A percentile compares a stretch with the other conserved stretches of the same genome.
These are phyloP conservation scores for Tokudaia muenninki DNA, from an alignment of 2,797 vertebrate genomes.

Conservation along the genomic window DNA sequence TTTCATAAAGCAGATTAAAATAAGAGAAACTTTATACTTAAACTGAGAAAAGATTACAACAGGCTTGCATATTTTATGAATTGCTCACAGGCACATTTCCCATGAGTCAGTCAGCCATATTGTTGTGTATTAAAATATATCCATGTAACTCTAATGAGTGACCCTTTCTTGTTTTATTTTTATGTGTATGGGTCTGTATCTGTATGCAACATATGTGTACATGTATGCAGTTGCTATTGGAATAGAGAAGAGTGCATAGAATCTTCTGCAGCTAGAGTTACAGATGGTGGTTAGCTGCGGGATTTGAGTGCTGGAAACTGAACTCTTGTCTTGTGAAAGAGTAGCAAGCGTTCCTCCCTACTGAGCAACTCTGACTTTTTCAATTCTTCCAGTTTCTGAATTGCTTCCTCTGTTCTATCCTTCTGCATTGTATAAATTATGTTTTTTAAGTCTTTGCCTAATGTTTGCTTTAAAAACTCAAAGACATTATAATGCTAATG, in stretches of 20 bases:
- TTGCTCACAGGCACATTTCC: background rate
- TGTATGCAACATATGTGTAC: too few relatives aligned
- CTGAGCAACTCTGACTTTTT: background rate
- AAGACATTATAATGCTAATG: slow-evolving; percentile 65
- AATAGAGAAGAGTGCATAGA: background rate
- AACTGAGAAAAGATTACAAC: slow-evolving; percentile 29
- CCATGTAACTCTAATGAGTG: background rate
- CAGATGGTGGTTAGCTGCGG: too few relatives aligned
- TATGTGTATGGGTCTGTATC: background rate
- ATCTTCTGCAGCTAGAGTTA: background rate
- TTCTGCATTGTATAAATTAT: background rate
- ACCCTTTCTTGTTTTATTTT: background rate
- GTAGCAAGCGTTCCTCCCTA: background rate
- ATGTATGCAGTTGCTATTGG: background rate
- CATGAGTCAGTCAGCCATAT: background rate
- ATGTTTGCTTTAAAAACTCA: slow-evolving; percentile 10
- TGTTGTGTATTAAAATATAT: background rate
- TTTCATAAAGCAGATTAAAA: slow-evolving; percentile 36
- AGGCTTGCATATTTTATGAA: slow-evolving; percentile 9
- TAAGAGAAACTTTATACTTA: slow-evolving; percentile 66
- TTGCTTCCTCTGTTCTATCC: background rate
- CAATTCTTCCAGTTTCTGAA: slow-evolving; percentile 15
- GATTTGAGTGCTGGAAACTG: background rate
- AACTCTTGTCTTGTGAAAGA: background rate
- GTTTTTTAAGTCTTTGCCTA: background rate